Evolutionary conservation across 2,797 vertebrate species (phyloP), one percentile per base, ranked within the genome.

Genomic region (Pangasius sanitwongsei): DNA sequence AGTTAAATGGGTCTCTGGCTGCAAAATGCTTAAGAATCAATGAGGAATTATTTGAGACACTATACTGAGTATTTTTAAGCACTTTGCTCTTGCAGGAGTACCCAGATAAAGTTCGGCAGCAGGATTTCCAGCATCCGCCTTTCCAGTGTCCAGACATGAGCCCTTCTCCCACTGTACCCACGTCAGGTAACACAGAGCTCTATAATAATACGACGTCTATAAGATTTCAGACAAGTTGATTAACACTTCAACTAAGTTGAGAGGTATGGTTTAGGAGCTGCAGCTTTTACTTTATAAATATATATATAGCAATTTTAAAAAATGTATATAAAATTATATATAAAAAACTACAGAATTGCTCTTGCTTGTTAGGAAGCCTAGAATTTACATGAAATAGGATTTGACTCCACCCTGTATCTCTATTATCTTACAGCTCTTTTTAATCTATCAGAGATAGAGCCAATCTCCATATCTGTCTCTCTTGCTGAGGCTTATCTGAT

Each of bases 81-180:
- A 53, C 13, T 70, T 69, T 34, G n/a, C 15, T 81, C 63, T 84
- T 89, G n/a, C 63, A 96, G 95, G 89, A 94, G 31, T 75, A 89
- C 65, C 87, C 77, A 0, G 89, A 91, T 23, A 92, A 88, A 72
- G 1, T 59, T 28, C 91, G 89, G 72, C 89, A 87, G 0, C 84
- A 67, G 18, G 20, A 13, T 25, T 90, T 82, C 48, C 87, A 86
- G 0, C 93, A 93, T 84, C 88, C 90, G 57, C 77, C 6, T 6
- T 93, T 95, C 85, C 74, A 37, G 25, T 96, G 95, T 82, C 91
- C 93, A 1, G 94, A 95, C 34, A 95, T 94, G 94, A 94, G 88
- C 25, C 94, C 95, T 0, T 96, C 95, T 74, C 70, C 93, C 34
- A 86, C 74, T 15, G 87, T 94, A 8, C 95, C 95, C 0, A 91